Percentiles rank a stretch among this genome's conserved stretches.
Evolutionary conservation across 2,888 invertebrate genomes (phyloP).

Genomic region (Odontothrips loti): DNA sequence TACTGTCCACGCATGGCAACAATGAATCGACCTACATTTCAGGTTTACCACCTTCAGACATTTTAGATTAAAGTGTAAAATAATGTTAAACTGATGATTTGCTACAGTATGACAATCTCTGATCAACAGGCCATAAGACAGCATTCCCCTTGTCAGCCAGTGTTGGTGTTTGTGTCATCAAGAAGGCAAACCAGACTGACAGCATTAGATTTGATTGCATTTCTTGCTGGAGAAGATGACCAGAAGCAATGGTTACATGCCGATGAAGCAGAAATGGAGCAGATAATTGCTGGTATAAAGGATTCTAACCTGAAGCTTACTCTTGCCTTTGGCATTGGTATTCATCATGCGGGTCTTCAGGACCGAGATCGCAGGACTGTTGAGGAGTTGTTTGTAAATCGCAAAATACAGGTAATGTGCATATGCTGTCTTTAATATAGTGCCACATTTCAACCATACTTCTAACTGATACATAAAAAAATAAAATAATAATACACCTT

Average conservation of each 20-base stretch:
- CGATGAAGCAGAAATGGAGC: constrained; percentile 79
- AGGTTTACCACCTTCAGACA: constrained; percentile 45
- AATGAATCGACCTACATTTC: constrained; percentile 98
- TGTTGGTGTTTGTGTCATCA: constrained; percentile 88
- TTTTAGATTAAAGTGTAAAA: too few species aligned
- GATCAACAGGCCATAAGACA: constrained; percentile 72
- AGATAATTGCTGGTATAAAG: constrained; percentile 61
- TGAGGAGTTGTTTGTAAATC: constrained; percentile 90
- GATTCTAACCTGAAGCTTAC: constrained; percentile 91
- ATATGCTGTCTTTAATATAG: neutral
- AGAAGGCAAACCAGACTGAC: constrained; percentile 94
- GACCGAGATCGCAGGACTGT: constrained; percentile 86
- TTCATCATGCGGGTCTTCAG: constrained; percentile 96
- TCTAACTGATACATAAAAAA: too few species aligned
- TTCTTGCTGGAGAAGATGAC: constrained; percentile 82
- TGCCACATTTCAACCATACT: neutral
- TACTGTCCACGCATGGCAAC: constrained; percentile 99
- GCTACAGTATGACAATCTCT: neutral
- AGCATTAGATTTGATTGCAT: constrained; percentile 89
- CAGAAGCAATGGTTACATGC: constrained; percentile 94
- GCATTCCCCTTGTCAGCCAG: constrained; percentile 87
- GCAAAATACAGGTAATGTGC: constrained; percentile 78
- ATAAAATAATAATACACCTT: too few species aligned
- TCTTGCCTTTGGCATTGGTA: constrained; percentile 93
- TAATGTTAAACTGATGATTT: too few species aligned